Evolutionary conservation across 2,797 vertebrate species (phyloP), one percentile per base, ranked within the genome.

Genomic region (Poliocrania exsul): DNA sequence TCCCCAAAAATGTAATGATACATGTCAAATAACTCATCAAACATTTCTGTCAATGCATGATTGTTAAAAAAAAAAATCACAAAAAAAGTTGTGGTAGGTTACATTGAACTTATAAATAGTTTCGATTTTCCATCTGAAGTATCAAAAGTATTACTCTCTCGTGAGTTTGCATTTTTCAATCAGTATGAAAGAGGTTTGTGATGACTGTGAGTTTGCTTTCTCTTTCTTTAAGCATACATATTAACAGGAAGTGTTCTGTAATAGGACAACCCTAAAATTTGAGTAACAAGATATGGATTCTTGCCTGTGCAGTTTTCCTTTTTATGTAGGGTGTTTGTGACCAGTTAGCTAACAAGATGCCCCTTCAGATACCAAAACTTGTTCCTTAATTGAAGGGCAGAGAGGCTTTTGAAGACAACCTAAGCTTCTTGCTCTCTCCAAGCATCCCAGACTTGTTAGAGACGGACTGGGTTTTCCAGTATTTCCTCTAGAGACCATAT

Each of bases 401-500:
- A 54, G 46, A 71, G 35, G 28, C 5, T n/a, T 86, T 79, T 94
- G 46, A 13, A 90, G 58, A 15, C 33, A 60, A 6, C 16, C 26
- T 6, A 42, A 84, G 16, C 13, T 88, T 42, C 57, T 78, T 35
- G 9, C 24, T 77, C 11, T 58, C 8, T 83, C 33, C 13, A 31
- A 16, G n/a, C 29, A 29, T 28, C 7, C 10, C 25, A 2, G 1
- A 7, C 9, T 21, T 57, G 4, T 37, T 69, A 54, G 0, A 81
- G 12, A 5, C 47, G 26, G 24, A 50, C n/a, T 89, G 56, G 8
- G 28, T 25, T 70, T 92, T 81, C 31, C 10, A 1, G 0, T 47
- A 11, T 56, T 91, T 85, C 80, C 42, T 50, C 42, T 49, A 44
- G 19, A 31, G 23, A 42, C 11, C 28, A 13, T 33, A 14, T 12